Base-by-base conservation (phyloP, 2,888 invertebrate species). In the Boloria euphrosyne region DNA sequence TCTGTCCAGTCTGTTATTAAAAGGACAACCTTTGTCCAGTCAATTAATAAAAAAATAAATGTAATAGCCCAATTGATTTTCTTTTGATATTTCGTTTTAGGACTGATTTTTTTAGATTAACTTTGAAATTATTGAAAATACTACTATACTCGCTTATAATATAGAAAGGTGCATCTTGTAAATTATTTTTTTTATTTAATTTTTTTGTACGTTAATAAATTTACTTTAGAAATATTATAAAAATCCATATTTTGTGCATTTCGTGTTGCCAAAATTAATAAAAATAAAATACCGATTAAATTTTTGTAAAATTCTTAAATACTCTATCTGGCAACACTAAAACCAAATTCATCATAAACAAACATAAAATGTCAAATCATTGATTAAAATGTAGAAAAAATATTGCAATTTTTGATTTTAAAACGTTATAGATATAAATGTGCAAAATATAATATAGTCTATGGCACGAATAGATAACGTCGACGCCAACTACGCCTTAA, bases 401-500 rank as follows among this genome's bases (percentile, higher is more conserved):
- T 22, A 22, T n/a, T 27, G 22, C 22, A n/a, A 57, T 57, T 57
- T 55, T 22, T 2, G 13, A n/a, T 3, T 47, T 16, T 47, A 47
- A n/a, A 47, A 47, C 14, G 16, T 22, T 55, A 17, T 50, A 55
- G 54, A 61, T 61, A 38, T 44, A 18, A 57, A 49, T 38, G 22
- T 54, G 44, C 18, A 47, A 17, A 62, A 14, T 47, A 57, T 51
- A 47, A 59, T 16, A 47, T 57, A 43, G 38, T 62, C 64, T 68
- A 71, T 71, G 71, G 71, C 71, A 71, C 71, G 57, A 43, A 63
- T 52, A 62, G 38, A 62, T 51, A 58, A 57, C 49, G 61, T 38
- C 51, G 51, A 61, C 44, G 44, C 49, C 52, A 59, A 55, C 43
- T 69, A 65, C 22, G 47, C 63, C 57, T 63, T 47, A 66, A 66